phyloP scores from a whole-genome alignment of 2,113 vertebrate genomes.

The Bujurquina vittata region DNA sequence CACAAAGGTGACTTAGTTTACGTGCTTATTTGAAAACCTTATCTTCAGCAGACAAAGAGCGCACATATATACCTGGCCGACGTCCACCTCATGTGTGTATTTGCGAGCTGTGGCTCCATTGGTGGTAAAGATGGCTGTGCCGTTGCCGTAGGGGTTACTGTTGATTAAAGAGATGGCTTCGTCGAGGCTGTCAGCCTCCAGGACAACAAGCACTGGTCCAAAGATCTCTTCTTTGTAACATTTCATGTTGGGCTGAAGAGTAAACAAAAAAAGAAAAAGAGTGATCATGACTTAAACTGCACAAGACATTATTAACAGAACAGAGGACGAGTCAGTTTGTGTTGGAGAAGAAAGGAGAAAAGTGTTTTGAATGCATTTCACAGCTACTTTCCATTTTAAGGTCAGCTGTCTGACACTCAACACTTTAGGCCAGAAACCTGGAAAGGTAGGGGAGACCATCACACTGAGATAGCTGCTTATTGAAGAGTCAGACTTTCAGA shows the following conservation, averaged over 20 bases:
- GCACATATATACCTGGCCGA: constrained; percentile 87
- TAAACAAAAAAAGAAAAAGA: constrained; percentile 24
- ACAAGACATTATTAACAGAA: neutral
- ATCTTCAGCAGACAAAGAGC: fast-evolving
- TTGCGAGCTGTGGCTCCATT: constrained; percentile 96
- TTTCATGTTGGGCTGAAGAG: constrained; percentile 88
- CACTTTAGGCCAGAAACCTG: neutral
- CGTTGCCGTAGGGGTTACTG: constrained; percentile 94
- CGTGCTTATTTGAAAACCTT: neutral
- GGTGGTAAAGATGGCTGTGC: constrained; percentile 96
- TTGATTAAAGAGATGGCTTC: constrained; percentile 94
- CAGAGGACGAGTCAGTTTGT: neutral
- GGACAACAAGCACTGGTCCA: constrained; percentile 92
- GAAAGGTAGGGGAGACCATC: neutral
- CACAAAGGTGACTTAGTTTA: neutral
- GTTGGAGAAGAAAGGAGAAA: neutral
- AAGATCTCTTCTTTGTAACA: constrained; percentile 98
- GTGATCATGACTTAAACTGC: neutral
- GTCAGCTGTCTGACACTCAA: neutral
- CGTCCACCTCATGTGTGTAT: constrained; percentile 93
- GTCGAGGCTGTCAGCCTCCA: constrained; percentile 90
- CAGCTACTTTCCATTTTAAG: constrained; percentile 11
- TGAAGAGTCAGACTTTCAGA: neutral
- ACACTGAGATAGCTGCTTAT: neutral
- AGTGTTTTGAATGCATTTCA: neutral